These are phyloP conservation scores for Neuroterus valhalla DNA, from an alignment of 1,140 invertebrate species.

Conservation along the genomic window DNA sequence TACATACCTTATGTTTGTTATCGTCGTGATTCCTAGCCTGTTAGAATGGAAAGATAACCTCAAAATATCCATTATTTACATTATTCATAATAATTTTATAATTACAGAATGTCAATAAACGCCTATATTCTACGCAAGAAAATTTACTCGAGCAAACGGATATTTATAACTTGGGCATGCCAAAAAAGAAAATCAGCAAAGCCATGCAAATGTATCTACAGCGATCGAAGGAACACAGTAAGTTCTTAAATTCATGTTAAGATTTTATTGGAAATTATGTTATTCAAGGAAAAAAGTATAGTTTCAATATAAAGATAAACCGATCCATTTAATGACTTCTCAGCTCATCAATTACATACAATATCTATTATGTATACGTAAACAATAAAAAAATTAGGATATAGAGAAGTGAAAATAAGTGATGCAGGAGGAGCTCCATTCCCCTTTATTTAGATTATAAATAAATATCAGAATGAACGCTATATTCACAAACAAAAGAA, in stretches of 20 bases:
- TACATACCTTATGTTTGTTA: not conserved
- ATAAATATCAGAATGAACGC: too few species aligned
- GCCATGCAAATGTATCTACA: slow-evolving; percentile 93
- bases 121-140: not conserved
- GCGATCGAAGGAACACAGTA: slow-evolving; percentile 85
- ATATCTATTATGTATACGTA: slow-evolving; percentile 4
- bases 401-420: too few species aligned
- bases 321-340: too few species aligned
- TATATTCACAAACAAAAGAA: too few species aligned
- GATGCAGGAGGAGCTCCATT: too few species aligned
- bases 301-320: too few species aligned
- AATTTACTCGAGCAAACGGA: not conserved
- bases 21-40: not conserved
- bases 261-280: slow-evolving; percentile 17
- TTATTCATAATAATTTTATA: not conserved
- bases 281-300: not conserved
- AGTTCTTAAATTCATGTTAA: slow-evolving; percentile 43
- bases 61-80: not conserved
- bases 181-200: slow-evolving; percentile 81
- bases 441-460: too few species aligned
- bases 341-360: too few species aligned
- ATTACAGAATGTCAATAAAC: slow-evolving; percentile 18
- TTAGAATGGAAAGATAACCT: not conserved
- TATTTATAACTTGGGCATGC: not conserved
- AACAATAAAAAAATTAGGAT: too few species aligned